Percentiles rank a stretch among this genome's conserved stretches.
phyloP scores from a whole-genome alignment of 23 tunicate species.

The Phallusia fumigata region DNA sequence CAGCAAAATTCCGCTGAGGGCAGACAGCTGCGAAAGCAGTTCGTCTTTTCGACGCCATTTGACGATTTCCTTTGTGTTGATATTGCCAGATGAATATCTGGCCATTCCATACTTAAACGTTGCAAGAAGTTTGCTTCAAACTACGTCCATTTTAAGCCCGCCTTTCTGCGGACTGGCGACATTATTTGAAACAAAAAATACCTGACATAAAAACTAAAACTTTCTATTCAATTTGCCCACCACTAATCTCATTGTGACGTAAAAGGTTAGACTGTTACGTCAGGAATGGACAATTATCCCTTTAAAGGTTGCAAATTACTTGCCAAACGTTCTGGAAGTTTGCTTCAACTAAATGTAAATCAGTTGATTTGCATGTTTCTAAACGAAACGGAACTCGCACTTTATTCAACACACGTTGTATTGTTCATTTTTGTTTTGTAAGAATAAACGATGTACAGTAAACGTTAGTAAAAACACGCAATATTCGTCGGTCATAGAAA shows the following conservation, averaged over 20 bases:
- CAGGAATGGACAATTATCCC: too few species aligned
- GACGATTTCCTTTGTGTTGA: background rate
- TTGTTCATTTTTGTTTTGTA: background rate
- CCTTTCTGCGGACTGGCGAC: background rate
- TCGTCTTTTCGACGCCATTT: slow-evolving; percentile 24
- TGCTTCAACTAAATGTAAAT: too few species aligned
- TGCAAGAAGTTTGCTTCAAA: background rate
- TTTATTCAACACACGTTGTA: background rate
- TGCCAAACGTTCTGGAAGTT: too few species aligned
- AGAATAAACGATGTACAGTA: background rate
- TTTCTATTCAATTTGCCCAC: too few species aligned
- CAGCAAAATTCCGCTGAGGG: slow-evolving; percentile 36
- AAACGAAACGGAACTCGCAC: background rate
- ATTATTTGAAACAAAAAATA: background rate
- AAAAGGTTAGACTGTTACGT: too few species aligned
- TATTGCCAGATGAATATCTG: slow-evolving; percentile 23
- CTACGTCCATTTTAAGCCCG: background rate
- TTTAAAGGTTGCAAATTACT: too few species aligned
- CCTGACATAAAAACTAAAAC: too few species aligned
- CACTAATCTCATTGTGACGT: too few species aligned
- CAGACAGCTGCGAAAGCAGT: slow-evolving; percentile 24
- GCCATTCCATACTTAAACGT: slow-evolving; percentile 52
- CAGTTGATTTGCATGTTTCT: too few species aligned
- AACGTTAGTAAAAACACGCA: background rate
- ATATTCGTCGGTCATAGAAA: too few species aligned